Percentiles rank a stretch among this genome's conserved stretches.
Conservation (phyloP, 92 coral and sea anemone genomes). For the Zoanthus gigantus region DNA sequence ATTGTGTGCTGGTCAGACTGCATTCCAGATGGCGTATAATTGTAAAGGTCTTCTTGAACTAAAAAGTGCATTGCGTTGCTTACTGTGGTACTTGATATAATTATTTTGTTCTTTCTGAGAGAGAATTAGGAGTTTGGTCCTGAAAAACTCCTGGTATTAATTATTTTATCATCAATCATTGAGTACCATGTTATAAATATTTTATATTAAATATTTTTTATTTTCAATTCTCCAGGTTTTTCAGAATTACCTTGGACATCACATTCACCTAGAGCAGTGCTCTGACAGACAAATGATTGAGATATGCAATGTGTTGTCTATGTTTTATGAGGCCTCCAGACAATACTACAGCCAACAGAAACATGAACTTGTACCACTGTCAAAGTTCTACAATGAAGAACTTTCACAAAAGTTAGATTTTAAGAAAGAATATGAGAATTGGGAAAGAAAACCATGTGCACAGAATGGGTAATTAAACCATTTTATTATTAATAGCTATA, state of each 20-base stretch:
- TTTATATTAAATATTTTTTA: too few species aligned
- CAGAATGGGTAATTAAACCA: slow-evolving; percentile 52
- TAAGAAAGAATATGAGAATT: slow-evolving; percentile 93
- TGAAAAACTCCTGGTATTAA: too few species aligned
- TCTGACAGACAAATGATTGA: slow-evolving; percentile 75
- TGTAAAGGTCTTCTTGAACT: too few species aligned
- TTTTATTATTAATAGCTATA: background rate
- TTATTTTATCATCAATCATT: background rate
- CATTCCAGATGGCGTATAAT: too few species aligned
- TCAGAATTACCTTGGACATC: slow-evolving; percentile 75
- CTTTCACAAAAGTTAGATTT: slow-evolving; percentile 93
- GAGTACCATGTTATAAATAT: too few species aligned
- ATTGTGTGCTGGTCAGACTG: too few species aligned
- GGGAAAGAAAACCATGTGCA: slow-evolving; percentile 52
- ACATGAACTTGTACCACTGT: slow-evolving; percentile 58
- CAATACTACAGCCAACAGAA: slow-evolving; percentile 24
- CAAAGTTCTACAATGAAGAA: slow-evolving; percentile 90
- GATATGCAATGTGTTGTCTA: slow-evolving; percentile 69
- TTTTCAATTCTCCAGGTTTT: slow-evolving; percentile 60
- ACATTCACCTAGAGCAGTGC: slow-evolving; percentile 78
- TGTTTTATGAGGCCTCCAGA: slow-evolving; percentile 75
- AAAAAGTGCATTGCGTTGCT: too few species aligned
- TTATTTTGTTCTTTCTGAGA: too few species aligned
- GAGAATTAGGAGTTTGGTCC: too few species aligned
- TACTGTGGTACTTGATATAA: too few species aligned